A percentile compares a stretch with the other conserved stretches of the same genome.
These are phyloP conservation scores for Sus cebifrons DNA, from an alignment of 2,797 vertebrate genomes.

Conservation along the genomic window DNA sequence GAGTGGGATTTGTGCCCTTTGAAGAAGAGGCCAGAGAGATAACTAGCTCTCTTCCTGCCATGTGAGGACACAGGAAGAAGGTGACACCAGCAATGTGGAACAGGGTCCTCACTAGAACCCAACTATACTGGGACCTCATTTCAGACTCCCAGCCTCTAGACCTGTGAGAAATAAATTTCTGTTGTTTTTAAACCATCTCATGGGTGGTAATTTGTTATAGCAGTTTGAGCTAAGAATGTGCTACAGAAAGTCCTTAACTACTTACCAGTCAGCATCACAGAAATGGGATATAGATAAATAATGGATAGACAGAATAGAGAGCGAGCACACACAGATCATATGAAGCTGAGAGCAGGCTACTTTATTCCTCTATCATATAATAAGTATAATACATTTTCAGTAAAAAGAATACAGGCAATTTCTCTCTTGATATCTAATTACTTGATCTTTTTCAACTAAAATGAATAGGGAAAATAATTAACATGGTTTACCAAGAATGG, in stretches of 20 bases:
- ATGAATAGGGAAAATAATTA: background rate
- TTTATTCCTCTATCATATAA: slow-evolving; percentile 75
- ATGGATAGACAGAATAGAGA: background rate
- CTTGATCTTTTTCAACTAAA: slow-evolving; percentile 77
- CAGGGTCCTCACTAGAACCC: background rate
- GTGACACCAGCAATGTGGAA: background rate
- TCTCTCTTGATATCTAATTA: slow-evolving; percentile 76
- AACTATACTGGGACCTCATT: too few species aligned
- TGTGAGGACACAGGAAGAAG: background rate
- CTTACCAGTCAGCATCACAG: slow-evolving; percentile 74
- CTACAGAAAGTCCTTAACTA: slow-evolving; percentile 76
- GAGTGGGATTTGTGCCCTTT: background rate
- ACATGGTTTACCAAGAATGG: slow-evolving; percentile 36
- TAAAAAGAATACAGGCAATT: slow-evolving; percentile 73
- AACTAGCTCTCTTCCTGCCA: too few species aligned
- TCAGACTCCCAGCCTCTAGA: too few species aligned
- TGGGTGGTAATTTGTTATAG: background rate
- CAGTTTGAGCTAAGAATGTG: background rate
- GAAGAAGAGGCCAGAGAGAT: background rate
- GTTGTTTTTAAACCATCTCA: background rate
- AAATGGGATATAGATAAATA: slow-evolving; percentile 47
- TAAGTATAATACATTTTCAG: slow-evolving; percentile 50
- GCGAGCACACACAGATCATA: too few species aligned
- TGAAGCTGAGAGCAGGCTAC: slow-evolving; percentile 50
- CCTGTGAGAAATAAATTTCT: too few species aligned